Conservation (phyloP, 2,888 invertebrate species). For the Entomobrya multifasciata region DNA sequence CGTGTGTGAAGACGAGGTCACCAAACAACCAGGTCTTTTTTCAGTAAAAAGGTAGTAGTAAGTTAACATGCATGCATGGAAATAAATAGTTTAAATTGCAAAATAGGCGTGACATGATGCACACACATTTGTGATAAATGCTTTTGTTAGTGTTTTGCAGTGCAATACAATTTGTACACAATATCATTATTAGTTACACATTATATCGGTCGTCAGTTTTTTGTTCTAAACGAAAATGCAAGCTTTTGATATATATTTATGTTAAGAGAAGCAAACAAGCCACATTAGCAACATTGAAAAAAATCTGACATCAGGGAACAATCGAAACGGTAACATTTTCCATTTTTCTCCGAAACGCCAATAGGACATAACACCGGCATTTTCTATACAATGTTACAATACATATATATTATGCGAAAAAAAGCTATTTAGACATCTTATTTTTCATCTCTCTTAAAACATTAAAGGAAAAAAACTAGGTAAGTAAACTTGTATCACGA, state of each 20-base stretch:
- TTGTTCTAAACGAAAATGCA: conserved; percentile 34
- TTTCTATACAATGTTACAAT: background rate
- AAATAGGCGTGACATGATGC: conserved; percentile 62
- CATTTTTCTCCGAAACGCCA: conserved; percentile 67
- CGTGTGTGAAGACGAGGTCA: conserved; percentile 79
- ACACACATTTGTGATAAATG: conserved; percentile 49
- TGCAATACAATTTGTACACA: background rate
- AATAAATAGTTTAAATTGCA: conserved; percentile 37
- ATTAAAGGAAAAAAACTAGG: conserved; percentile 54
- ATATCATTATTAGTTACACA: background rate
- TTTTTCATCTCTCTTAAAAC: conserved; percentile 4
- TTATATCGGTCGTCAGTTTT: conserved; percentile 11
- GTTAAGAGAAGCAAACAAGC: background rate
- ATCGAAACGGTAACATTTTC: conserved; percentile 68
- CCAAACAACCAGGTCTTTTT: conserved; percentile 76
- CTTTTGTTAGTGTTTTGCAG: background rate
- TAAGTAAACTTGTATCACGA: conserved; percentile 66
- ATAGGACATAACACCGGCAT: conserved; percentile 40
- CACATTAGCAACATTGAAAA: conserved; percentile 33
- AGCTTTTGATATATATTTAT: conserved; percentile 11
- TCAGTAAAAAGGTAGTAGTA: background rate
- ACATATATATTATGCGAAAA: background rate
- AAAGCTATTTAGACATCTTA: conserved; percentile 22
- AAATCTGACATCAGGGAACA: conserved; percentile 58
- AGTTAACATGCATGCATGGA: background rate